phyloP scores from a whole-genome alignment of 2,113 vertebrate species.

The Smithornis capensis region DNA sequence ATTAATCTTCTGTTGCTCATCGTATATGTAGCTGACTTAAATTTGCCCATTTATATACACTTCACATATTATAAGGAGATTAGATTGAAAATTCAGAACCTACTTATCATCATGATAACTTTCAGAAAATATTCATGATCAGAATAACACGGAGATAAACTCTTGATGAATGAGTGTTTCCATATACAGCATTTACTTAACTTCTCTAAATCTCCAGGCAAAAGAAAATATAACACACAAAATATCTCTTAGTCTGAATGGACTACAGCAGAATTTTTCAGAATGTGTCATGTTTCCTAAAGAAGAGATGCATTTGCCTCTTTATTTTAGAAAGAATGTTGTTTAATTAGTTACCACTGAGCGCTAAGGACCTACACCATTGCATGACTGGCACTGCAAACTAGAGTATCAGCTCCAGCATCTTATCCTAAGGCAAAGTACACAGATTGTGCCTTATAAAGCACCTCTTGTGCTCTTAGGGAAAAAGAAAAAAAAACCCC shows the following conservation, averaged over 20 bases:
- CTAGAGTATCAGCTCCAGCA: neutral
- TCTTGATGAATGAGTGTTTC: too few relatives aligned
- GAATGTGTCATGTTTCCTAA: neutral
- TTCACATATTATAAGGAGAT: neutral
- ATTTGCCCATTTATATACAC: neutral
- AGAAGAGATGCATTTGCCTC: fast-evolving
- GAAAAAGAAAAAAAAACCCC: neutral
- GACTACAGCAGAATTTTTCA: neutral
- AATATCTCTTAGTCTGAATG: neutral
- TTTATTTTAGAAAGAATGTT: neutral
- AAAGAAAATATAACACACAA: neutral
- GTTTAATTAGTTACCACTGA: neutral
- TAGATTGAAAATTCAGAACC: neutral
- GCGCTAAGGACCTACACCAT: neutral
- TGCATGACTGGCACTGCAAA: neutral
- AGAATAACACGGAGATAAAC: neutral
- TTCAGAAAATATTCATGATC: neutral
- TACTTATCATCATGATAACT: neutral
- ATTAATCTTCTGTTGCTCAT: neutral
- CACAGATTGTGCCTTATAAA: neutral
- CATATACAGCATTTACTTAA: neutral
- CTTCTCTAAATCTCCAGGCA: neutral
- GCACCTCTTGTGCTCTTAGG: neutral
- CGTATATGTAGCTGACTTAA: neutral
- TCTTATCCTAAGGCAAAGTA: neutral